Evolutionary conservation across 2,113 vertebrate species (phyloP), one percentile per base, ranked within the genome.

Genomic region (Actenoides hombroni): DNA sequence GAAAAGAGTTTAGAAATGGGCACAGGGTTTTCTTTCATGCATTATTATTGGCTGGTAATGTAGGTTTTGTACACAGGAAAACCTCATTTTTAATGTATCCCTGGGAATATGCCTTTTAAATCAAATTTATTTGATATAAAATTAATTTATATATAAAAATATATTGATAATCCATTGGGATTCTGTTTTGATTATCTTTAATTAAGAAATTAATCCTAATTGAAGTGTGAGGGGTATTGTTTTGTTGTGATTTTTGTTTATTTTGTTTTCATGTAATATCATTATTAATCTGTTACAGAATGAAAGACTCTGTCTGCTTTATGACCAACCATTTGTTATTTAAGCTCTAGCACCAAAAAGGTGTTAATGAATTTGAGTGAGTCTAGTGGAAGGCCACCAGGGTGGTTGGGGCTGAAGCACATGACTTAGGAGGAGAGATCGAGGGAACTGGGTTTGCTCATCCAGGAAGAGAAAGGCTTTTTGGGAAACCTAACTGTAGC

Each of bases 391-490:
- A 68, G 48, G 28, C 39, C 54, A 29, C 26, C 23, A 28, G 10
- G 4, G 35, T 42, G 37, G 4, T 75, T 14, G 42, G 54, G 24
- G 7, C 74, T 91, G 56, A 87, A 70, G 49, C 7, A 17, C 9
- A 4, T 17, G 51, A 28, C 12, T 54, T 74, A 0, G 0, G 26
- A 64, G 54, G 28, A 77, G 19, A 18, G 25, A 7, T 6, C 8
- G 48, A 53, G 21, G 20, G 17, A 83, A 29, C 19, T 59, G 6
- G 26, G 5, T 20, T 46, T 82, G 29, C 5, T 67, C 7, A 53
- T 29, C 12, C 15, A 51, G 60, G 29, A 78, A 16, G 26, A 46
- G 29, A 79, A 64, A 80, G 17, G 10, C 13, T 73, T 83, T 31
- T 2, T 9, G 4, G 9, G 13, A 53, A 94, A 23, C 20, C 12